Evolutionary conservation across 2,888 invertebrate genomes (phyloP).

Genomic region (Glyphotaelius pellucidus): DNA sequence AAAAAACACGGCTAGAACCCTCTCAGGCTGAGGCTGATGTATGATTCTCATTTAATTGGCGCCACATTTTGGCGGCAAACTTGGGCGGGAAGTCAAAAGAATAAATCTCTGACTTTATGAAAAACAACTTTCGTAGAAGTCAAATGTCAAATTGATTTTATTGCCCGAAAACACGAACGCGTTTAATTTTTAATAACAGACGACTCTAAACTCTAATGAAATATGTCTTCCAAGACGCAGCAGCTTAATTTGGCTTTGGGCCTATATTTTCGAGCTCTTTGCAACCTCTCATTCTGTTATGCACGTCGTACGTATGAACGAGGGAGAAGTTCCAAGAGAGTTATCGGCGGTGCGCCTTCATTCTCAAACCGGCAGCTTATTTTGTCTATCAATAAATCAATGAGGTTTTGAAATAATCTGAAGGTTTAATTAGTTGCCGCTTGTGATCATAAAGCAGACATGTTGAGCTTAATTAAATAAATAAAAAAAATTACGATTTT

Average conservation of each 20-base stretch:
- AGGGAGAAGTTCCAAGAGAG: not conserved
- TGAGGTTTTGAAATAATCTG: not conserved
- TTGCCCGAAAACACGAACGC: conserved; percentile 28
- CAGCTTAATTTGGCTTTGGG: not conserved
- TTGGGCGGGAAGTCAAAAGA: conserved; percentile 30
- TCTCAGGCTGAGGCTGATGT: conserved; percentile 3
- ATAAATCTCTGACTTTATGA: conserved; percentile 30
- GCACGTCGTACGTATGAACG: not conserved
- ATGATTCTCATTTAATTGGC: conserved; percentile 41
- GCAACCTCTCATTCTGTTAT: not conserved
- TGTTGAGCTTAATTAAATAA: not conserved
- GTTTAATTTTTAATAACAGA: conserved; percentile 27
- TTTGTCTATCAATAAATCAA: not conserved
- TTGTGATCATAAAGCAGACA: not conserved
- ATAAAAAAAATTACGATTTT: not conserved
- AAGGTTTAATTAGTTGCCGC: not conserved
- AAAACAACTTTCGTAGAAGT: conserved; percentile 41
- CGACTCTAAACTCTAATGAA: not conserved
- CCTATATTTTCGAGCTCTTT: not conserved
- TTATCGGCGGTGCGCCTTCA: not conserved
- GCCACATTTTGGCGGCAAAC: conserved; percentile 28
- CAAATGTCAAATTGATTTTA: conserved; percentile 40
- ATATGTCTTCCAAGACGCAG: not conserved
- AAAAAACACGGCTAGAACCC: conserved; percentile 14
- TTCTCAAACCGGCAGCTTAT: not conserved